Conservation (phyloP, 2,888 invertebrate species). For the Congeria kusceri region DNA sequence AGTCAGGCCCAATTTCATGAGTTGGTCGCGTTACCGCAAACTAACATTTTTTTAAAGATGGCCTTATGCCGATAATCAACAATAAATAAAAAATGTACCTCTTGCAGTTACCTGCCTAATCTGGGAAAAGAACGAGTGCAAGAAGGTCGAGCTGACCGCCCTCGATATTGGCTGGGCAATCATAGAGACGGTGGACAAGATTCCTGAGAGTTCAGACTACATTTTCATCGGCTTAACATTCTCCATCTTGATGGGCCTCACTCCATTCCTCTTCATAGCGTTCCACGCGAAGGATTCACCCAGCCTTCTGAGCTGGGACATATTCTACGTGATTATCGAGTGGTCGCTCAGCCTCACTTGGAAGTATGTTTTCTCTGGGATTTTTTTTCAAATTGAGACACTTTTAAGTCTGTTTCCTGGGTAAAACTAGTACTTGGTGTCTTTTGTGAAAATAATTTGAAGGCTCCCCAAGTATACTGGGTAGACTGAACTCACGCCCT, state of each 20-base stretch:
- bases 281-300: slow-evolving; percentile 76
- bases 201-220: slow-evolving; percentile 92
- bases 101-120: slow-evolving; percentile 95
- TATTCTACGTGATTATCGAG: slow-evolving; percentile 44
- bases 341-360: slow-evolving; percentile 64
- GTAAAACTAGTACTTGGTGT: too few species aligned
- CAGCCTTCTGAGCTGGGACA: slow-evolving; percentile 54
- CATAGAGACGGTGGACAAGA: slow-evolving; percentile 94
- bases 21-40: too few species aligned
- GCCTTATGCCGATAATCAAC: too few species aligned
- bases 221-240: slow-evolving; percentile 88
- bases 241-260: slow-evolving; percentile 77
- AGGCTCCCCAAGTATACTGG: too few species aligned
- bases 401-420: too few species aligned
- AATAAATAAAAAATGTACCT: background rate
- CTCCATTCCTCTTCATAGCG: slow-evolving; percentile 80
- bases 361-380: slow-evolving; percentile 60
- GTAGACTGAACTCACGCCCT: too few species aligned
- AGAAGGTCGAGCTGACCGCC: slow-evolving; percentile 96
- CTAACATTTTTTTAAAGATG: too few species aligned
- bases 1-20: too few species aligned
- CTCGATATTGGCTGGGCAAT: slow-evolving; percentile 97
- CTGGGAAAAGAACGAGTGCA: slow-evolving; percentile 95
- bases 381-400: too few species aligned
- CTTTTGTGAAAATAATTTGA: too few species aligned